Percentiles rank a stretch among this genome's conserved stretches.
These are phyloP conservation scores for Ectemnius lituratus DNA, from an alignment of 2,888 invertebrate genomes.

Conservation along the genomic window DNA sequence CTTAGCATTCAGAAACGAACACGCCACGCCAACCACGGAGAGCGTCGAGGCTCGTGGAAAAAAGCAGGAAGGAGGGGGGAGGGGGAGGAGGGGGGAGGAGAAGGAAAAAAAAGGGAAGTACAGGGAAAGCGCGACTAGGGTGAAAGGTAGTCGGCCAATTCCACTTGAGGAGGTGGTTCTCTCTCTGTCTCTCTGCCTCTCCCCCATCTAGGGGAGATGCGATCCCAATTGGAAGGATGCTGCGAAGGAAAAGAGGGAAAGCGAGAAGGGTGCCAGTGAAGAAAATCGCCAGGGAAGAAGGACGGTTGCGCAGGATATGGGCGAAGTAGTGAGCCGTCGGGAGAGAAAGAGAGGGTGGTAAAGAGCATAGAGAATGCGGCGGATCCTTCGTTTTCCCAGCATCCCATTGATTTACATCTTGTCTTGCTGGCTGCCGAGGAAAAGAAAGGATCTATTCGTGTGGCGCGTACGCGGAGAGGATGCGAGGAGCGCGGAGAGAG, in stretches of 20 bases:
- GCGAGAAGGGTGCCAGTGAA: slow-evolving; percentile 30
- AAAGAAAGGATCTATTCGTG: slow-evolving; percentile 44
- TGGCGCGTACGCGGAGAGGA: slow-evolving; percentile 27
- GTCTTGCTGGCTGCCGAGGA: slow-evolving; percentile 63
- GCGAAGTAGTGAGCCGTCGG: slow-evolving; percentile 9
- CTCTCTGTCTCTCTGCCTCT: too few species aligned
- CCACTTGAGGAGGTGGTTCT: slow-evolving; percentile 44
- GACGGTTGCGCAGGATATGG: slow-evolving; percentile 31
- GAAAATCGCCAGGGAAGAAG: slow-evolving; percentile 32
- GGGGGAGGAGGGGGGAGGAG: too few species aligned
- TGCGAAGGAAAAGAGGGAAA: slow-evolving; percentile 25
- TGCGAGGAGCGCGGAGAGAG: slow-evolving; percentile 35
- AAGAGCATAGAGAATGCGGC: slow-evolving; percentile 47
- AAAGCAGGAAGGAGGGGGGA: too few species aligned
- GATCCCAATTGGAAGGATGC: slow-evolving; percentile 63
- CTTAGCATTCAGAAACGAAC: slow-evolving; percentile 73
- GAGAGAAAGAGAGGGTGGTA: slow-evolving; percentile 39
- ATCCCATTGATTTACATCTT: slow-evolving; percentile 77
- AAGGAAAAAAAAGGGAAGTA: slow-evolving; percentile 31
- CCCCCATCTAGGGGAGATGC: slow-evolving; percentile 47
- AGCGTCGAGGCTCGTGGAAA: too few species aligned
- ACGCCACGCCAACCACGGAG: slow-evolving; percentile 53
- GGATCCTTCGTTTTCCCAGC: slow-evolving; percentile 66
- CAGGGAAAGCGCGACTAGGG: slow-evolving; percentile 28
- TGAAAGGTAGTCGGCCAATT: slow-evolving; percentile 64